phyloP scores from a whole-genome alignment of 2,797 vertebrate genomes.

The Myoxocephalus aenaeus region DNA sequence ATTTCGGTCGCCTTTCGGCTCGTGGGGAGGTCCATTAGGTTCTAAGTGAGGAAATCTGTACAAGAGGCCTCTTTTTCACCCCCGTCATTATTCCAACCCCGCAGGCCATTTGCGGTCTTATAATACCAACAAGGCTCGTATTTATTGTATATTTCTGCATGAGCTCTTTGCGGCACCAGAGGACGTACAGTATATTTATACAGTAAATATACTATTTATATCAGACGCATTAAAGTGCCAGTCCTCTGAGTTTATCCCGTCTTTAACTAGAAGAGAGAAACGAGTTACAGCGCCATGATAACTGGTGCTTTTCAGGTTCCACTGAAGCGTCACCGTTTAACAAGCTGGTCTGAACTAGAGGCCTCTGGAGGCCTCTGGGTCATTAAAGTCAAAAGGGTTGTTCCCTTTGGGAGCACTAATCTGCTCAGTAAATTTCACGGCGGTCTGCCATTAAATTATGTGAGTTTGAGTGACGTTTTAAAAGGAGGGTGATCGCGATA shows the following conservation, averaged over 20 bases:
- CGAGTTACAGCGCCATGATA: neutral
- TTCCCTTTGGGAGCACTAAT: conserved; percentile 44
- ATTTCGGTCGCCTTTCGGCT: neutral
- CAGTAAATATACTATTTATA: too few species aligned
- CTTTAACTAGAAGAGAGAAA: conserved; percentile 12
- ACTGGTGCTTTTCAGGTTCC: neutral
- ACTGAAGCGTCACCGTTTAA: conserved; percentile 26
- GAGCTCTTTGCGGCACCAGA: neutral
- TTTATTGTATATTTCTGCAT: neutral
- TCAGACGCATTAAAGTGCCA: neutral
- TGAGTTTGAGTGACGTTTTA: conserved; percentile 14
- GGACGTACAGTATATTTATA: neutral
- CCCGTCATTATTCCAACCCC: neutral
- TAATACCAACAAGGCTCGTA: neutral
- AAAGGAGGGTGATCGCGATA: neutral
- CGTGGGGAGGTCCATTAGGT: neutral
- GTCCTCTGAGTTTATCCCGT: neutral
- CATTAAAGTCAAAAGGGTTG: conserved; percentile 52
- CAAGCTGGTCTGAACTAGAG: conserved; percentile 31
- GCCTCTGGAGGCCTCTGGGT: conserved; percentile 37
- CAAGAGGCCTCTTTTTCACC: neutral
- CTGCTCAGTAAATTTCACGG: conserved; percentile 36
- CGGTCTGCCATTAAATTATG: conserved; percentile 6
- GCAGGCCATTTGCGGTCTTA: neutral
- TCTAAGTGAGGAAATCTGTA: neutral